Percentiles rank a stretch among this genome's conserved stretches.
Conservation (phyloP, 2,113 vertebrate species). For the Paraplagusia blochii region DNA sequence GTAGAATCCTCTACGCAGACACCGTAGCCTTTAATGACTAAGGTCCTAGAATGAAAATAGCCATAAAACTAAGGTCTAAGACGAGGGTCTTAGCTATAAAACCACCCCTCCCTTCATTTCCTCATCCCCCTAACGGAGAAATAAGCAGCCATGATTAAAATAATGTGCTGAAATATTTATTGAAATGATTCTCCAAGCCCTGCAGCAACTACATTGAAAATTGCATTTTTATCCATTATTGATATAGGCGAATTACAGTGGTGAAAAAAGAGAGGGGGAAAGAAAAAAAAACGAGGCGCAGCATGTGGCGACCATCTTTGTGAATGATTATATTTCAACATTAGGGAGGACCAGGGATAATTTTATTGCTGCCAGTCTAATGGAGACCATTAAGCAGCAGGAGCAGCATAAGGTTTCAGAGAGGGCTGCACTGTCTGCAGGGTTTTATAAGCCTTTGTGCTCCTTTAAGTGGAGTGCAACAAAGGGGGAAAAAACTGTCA, state of each 20-base stretch:
- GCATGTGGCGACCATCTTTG: slow-evolving; percentile 95
- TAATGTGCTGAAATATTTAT: slow-evolving; percentile 99
- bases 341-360: slow-evolving; percentile 82
- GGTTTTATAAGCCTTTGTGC: slow-evolving; percentile 56
- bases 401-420: slow-evolving; percentile 76
- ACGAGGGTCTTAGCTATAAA: slow-evolving; percentile 76
- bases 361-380: slow-evolving; percentile 89
- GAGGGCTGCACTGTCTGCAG: slow-evolving; percentile 66
- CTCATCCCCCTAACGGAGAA: slow-evolving; percentile 65
- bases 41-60: slow-evolving; percentile 79
- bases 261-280: slow-evolving; percentile 60
- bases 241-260: slow-evolving; percentile 93
- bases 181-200: slow-evolving; percentile 93
- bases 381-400: slow-evolving; percentile 84
- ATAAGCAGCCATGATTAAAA: slow-evolving; percentile 95
- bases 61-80: slow-evolving; percentile 70
- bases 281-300: slow-evolving; percentile 69
- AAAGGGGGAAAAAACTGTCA: slow-evolving; percentile 26
- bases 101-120: slow-evolving; percentile 62
- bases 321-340: slow-evolving; percentile 97
- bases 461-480: slow-evolving; percentile 28
- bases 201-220: slow-evolving; percentile 87
- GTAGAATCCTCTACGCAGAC: slow-evolving; percentile 83
- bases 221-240: slow-evolving; percentile 99
- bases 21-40: slow-evolving; percentile 91